A percentile compares a stretch with the other conserved stretches of the same genome.
phyloP scores from a whole-genome alignment of 1,140 invertebrate genomes.

The Tetraneura akinire region DNA sequence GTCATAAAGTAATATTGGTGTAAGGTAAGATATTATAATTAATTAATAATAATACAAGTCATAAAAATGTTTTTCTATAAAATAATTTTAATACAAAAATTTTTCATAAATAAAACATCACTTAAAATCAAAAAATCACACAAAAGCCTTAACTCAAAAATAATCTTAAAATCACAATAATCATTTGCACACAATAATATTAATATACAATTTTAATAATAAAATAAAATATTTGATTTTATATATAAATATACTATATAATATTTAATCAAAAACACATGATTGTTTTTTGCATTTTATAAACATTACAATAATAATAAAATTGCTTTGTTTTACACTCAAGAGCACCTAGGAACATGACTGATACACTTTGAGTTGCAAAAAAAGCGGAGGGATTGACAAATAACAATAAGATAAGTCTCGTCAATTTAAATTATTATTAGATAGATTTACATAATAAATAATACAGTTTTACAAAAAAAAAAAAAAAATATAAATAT shows the following conservation, averaged over 20 bases:
- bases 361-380: conserved; percentile 38
- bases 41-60: background rate
- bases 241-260: conserved; percentile 15
- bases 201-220: conserved; percentile 17
- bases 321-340: conserved; percentile 29
- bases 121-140: conserved; percentile 43
- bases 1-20: too few relatives aligned
- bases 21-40: too few relatives aligned
- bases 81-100: conserved; percentile 48
- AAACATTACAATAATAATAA: conserved; percentile 26
- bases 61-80: conserved; percentile 7
- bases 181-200: conserved; percentile 38
- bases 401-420: conserved; percentile 33
- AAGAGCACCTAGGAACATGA: conserved; percentile 50
- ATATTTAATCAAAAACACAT: conserved; percentile 16
- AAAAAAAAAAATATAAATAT: too few relatives aligned
- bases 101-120: conserved; percentile 49
- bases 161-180: conserved; percentile 49
- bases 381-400: conserved; percentile 26
- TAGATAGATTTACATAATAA: background rate
- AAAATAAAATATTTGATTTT: conserved; percentile 2
- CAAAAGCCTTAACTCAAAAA: conserved; percentile 47
- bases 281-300: conserved; percentile 12
- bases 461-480: conserved; percentile 7
- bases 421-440: conserved; percentile 26